Evolutionary conservation across 2,113 vertebrate species (phyloP).

Genomic region (Sylvilagus bachmani): DNA sequence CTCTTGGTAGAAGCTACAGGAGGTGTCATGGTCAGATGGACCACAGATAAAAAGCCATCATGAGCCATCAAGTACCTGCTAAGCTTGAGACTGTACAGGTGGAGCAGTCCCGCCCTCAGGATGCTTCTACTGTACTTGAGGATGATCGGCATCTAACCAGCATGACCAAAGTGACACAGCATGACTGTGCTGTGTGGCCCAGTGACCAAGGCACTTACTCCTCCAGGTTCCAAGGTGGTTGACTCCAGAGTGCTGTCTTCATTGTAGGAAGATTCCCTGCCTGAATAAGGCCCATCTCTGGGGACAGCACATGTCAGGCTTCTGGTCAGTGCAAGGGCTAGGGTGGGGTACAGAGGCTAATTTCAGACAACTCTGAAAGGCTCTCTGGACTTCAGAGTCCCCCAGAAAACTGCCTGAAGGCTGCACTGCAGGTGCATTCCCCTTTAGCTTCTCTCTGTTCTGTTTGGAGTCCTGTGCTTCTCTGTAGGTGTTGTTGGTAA

Average conservation of each 20-base stretch:
- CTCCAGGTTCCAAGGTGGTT: background rate
- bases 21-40: too few species aligned
- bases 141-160: background rate
- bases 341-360: background rate
- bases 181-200: accelerated
- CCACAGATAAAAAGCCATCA: background rate
- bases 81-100: background rate
- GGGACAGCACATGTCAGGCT: background rate
- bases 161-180: background rate
- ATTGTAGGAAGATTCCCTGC: background rate
- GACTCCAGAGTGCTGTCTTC: background rate
- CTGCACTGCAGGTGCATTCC: too few species aligned
- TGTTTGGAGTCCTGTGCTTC: background rate
- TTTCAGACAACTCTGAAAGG: background rate
- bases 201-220: background rate
- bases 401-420: background rate
- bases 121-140: background rate
- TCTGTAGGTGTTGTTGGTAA: background rate
- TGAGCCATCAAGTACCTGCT: background rate
- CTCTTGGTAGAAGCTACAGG: background rate
- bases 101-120: background rate
- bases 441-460: background rate
- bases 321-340: background rate
- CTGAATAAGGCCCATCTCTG: background rate
- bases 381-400: background rate